Evolutionary conservation across 2,113 vertebrate genomes (phyloP), one percentile per base, ranked within the genome.

Genomic region (Rana temporaria): DNA sequence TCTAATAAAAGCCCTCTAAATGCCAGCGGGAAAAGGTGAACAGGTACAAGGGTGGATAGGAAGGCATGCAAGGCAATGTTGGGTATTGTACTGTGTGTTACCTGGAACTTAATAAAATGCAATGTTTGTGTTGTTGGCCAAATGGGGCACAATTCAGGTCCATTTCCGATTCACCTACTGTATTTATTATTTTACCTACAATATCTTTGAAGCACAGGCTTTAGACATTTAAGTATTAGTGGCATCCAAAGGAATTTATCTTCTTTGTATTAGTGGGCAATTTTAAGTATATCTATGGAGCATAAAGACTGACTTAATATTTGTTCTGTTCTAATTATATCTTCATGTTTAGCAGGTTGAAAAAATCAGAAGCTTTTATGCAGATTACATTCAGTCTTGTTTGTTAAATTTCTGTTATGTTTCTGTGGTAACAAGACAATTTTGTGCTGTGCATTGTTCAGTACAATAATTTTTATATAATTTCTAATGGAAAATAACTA

Each of bases 361-460:
- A 42, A 53, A 19, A 34, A 59, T 62, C n/a, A 62, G 60, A 75
- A 42, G 19, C 55, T 74, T n/a, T 60, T 59, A 19, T 74, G 71
- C 30, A 74, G 55, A n/a, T 11, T 18, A 38, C 18, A 34, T 60
- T 60, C 7, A 74, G 14, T 6, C 11, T 4, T 9, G 17, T 19
- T 56, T 52, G 22, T 20, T 26, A 60, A 16, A 73, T 73, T 73
- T 59, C 24, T 59, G n/a, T 56, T 56, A 57, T 56, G 26, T 59
- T 60, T 19, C 30, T 74, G 8, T 60, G 3, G 53, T 59, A 24
- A 57, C 53, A 32, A 12, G 1, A 70, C 6, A 53, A 26, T 72
- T 55, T 38, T 74, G 30, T 74, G 20, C 4, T 15, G 4, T 30
- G 4, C 16, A 16, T 38, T 60, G n/a, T 30, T 62, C n/a, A 22